Evolutionary conservation across 1,140 invertebrate genomes (phyloP).

Genomic region (Drosophila sp.): DNA sequence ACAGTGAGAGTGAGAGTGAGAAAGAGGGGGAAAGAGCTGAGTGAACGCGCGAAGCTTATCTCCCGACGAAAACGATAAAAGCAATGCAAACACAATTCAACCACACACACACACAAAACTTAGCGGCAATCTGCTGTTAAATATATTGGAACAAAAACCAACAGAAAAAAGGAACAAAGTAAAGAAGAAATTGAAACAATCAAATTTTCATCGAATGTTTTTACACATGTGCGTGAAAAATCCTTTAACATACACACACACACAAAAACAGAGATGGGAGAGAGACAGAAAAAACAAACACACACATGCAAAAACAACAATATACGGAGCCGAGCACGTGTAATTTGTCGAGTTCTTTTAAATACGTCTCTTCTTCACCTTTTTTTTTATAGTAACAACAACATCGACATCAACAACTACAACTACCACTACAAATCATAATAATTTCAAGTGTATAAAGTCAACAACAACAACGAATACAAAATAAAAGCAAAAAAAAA

Average conservation of each 20-base stretch:
- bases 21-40: conserved; percentile 22
- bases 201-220: conserved; percentile 27
- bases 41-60: conserved; percentile 60
- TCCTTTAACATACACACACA: conserved; percentile 45
- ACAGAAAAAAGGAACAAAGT: conserved; percentile 34
- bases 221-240: conserved; percentile 68
- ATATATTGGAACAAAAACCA: conserved; percentile 46
- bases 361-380: conserved; percentile 4
- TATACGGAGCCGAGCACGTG: conserved; percentile 18
- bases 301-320: conserved; percentile 7
- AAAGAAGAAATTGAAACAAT: conserved; percentile 30
- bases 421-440: conserved; percentile 56
- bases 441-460: conserved; percentile 32
- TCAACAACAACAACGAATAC: conserved; percentile 30
- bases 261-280: conserved; percentile 3
- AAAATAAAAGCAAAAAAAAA: conserved; percentile 36
- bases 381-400: conserved; percentile 36
- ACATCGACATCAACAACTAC: conserved; percentile 12
- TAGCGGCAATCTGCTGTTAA: conserved; percentile 42
- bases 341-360: conserved; percentile 13
- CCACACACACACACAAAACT: neutral
- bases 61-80: conserved; percentile 71
- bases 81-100: conserved; percentile 63
- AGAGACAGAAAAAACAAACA: neutral
- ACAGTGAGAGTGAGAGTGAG: conserved; percentile 30